Base-by-base conservation (phyloP, 2,113 vertebrate species). In the Tachysurus fulvidraco region DNA sequence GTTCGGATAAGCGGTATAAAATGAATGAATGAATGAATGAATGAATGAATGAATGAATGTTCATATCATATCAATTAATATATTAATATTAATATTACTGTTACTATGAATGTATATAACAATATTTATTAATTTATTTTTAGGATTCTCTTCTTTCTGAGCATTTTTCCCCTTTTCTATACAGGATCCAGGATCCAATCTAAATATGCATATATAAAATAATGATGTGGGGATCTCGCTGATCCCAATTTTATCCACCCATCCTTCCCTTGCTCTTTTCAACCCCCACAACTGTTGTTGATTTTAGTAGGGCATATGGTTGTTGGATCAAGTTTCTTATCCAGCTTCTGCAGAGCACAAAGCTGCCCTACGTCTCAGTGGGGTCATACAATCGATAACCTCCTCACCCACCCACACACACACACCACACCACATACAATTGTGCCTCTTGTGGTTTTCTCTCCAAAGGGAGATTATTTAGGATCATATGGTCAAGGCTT, bases 261-360 rank as follows among this genome's bases (percentile, higher is more conserved):
- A 21, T 71, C 9, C 19, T 6, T 55, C 19, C 59, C 30, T 59
- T 55, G 44, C 46, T 76, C 64, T 74, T 60, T 50, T 44, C 36
- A 54, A 23, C 28, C 14, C n/a, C 14, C 80, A 5, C 71, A 19
- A n/a, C 23, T 21, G 52, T 44, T 85, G 62, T 64, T 50, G 83
- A 46, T 80, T 85, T 67, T 52, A 57, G 81, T 25, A 83, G 71
- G 28, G 41, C 86, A 87, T 83, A 83, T 87, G 86, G 81, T 17
- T 69, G 71, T 28, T n/a, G 67, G 81, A 78, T 87, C 52, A 36
- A 77, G 86, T 87, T 87, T 83, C 86, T 83, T 54, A 65, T 67
- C 41, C 44, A 54, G 71, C 55, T 85, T 64, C 84, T 85, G 60
- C 28, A 55, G 50, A 80, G 76, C 50, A n/a, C 57, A 78, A 36